Base-by-base conservation (phyloP, 2,113 vertebrate genomes). In the Lepus europaeus region DNA sequence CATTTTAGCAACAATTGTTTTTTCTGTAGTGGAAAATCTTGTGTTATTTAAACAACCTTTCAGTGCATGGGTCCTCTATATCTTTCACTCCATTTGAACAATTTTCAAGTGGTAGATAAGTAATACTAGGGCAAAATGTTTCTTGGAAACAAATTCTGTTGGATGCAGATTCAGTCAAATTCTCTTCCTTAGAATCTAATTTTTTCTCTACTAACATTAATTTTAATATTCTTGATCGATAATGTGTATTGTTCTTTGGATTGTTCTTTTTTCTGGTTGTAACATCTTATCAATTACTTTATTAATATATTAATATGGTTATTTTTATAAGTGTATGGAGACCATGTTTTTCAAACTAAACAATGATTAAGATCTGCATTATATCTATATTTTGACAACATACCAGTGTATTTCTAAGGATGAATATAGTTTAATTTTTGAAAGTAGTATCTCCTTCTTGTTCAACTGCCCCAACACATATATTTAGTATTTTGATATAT, bases 401-500 rank as follows among this genome's bases (percentile, higher is more conserved):
- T 87, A 56, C 13, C 72, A 79, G 73, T 74, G 12, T 78, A 78
- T 94, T 94, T 79, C 84, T 89, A 86, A 83, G 51, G 22, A 68
- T 93, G 49, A 11, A 78, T 31, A 89, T 80, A 82, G 23, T 68
- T 94, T 87, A 84, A 91, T 92, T 85, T 85, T 73, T 82, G 85
- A 14, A 95, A 74, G 80, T 89, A 93, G 6, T 80, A 87, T 66
- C 49, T 9, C 36, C 11, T 2, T 90, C 31, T 94, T 72, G 33
- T 39, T 91, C 31, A 76, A 53, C 29, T 85, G 49, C 20, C 27
- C 49, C 20, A 61, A 20, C 51, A 89, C 72, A 33, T 22, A 51
- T 83, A 87, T 83, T 82, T 88, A 92, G n/a, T 85, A 77, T 91
- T 97, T 95, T 85, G 33, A 73, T 77, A 64, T 56, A 87, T 87